Evolutionary conservation across 2,888 invertebrate genomes (phyloP).

Genomic region (Eubasilissa splendida): DNA sequence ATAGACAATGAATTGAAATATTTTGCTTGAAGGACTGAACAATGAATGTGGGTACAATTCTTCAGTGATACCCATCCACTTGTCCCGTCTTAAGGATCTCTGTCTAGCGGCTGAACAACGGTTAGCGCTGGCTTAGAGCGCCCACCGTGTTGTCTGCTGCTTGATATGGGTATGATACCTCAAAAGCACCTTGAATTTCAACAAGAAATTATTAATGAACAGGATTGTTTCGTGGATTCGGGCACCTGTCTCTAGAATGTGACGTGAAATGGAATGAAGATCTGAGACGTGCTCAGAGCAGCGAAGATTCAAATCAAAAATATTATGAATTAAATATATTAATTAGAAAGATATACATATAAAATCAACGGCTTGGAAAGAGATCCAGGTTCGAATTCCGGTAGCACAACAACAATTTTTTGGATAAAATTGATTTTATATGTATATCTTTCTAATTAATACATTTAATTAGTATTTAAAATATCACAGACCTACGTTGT

Average conservation of each 20-base stretch:
- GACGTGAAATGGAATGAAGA: constrained; percentile 10
- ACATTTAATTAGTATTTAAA: no score
- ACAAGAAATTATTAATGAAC: constrained; percentile 20
- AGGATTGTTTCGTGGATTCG: constrained; percentile 7
- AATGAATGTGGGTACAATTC: background rate
- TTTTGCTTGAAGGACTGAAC: background rate
- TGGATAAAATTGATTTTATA: no score
- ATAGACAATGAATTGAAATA: no score
- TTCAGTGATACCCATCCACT: constrained; percentile 5
- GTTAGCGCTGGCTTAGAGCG: background rate
- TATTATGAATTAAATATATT: no score
- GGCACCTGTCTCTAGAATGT: background rate
- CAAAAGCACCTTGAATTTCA: constrained; percentile 6
- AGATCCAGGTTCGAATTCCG: no score
- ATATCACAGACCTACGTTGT: no score
- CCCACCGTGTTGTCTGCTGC: constrained; percentile 3
- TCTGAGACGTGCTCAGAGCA: background rate
- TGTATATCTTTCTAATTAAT: no score
- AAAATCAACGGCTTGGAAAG: no score
- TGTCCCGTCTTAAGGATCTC: background rate
- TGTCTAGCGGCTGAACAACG: background rate
- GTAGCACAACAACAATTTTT: no score
- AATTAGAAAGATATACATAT: no score
- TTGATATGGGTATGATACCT: constrained; percentile 7
- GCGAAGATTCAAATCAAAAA: background rate